Conservation (phyloP, 2,888 invertebrate genomes). For the Ectropis crepuscularia region DNA sequence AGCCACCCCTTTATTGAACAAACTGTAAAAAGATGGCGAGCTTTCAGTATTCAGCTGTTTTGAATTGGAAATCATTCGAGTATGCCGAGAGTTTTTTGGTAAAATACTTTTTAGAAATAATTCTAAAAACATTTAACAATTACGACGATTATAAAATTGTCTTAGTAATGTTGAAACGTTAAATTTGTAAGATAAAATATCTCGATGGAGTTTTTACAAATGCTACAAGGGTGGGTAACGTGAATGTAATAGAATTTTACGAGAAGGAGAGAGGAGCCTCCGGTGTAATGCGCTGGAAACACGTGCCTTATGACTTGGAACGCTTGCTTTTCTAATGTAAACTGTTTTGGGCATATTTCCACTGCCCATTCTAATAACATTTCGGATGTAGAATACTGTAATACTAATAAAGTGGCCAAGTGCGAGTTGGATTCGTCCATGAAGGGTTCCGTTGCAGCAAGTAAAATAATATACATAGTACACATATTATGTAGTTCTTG, state of each 20-base stretch:
- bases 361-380: not conserved
- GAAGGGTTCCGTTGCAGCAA: no score
- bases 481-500: no score
- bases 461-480: no score
- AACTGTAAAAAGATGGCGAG: not conserved
- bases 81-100: not conserved
- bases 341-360: constrained; percentile 12
- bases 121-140: no score
- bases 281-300: constrained; percentile 26
- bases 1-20: constrained; percentile 5
- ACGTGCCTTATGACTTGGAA: constrained; percentile 24
- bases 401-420: no score
- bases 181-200: constrained; percentile 7
- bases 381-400: not conserved
- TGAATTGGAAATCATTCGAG: constrained; percentile 11
- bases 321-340: constrained; percentile 18
- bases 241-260: constrained; percentile 26
- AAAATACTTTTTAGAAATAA: no score
- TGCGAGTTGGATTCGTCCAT: no score
- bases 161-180: not conserved
- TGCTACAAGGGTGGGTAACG: constrained; percentile 13
- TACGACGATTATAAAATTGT: no score
- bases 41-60: constrained; percentile 6
- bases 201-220: constrained; percentile 1
- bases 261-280: constrained; percentile 20